Base-by-base conservation (phyloP, 2,797 vertebrate species). In the Etheostoma perlongum region DNA sequence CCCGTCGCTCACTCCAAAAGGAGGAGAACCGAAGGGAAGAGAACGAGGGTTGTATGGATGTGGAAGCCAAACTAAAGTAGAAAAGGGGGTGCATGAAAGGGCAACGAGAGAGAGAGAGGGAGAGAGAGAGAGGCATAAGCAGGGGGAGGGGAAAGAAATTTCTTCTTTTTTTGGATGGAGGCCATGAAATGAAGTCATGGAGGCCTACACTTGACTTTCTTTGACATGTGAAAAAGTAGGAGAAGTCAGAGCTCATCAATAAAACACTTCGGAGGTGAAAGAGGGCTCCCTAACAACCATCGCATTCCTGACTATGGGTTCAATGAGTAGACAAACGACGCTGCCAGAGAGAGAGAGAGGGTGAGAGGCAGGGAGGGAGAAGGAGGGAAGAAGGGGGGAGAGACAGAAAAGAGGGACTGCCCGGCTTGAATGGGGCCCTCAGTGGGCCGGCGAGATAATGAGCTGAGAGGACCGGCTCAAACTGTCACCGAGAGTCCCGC, bases 211-310 rank as follows among this genome's bases (percentile, higher is more conserved):
- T 93, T 94, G 90, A 94, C 92, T 94, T 94, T 92, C 86, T 91
- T 88, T 92, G 91, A 91, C 91, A 89, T 91, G 92, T 92, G 93
- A 93, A 94, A 94, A 94, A 92, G 86, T 93, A 86, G 88, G 87
- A 93, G 92, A 94, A 94, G 93, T 93, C 93, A 91, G 88, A 91
- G 93, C 93, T 95, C 94, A 94, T 95, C 94, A 94, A 93, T 95
- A 94, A 95, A 95, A 93, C 93, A 94, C 93, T 93, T 93, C 74
- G 89, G 88, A 94, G 91, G 92, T 93, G 93, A 94, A 93, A 93
- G 91, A 94, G 92, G 90, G 88, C 88, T 93, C 91, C 92, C 91
- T 92, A 93, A 93, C 93, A 94, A 92, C 92, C 92, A 93, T 91
- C 86, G 88, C 93, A 94, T 94, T 92, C 91, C 93, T 93, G 86